phyloP scores from a whole-genome alignment of 1,140 invertebrate species.

The Bombyx mandarina region DNA sequence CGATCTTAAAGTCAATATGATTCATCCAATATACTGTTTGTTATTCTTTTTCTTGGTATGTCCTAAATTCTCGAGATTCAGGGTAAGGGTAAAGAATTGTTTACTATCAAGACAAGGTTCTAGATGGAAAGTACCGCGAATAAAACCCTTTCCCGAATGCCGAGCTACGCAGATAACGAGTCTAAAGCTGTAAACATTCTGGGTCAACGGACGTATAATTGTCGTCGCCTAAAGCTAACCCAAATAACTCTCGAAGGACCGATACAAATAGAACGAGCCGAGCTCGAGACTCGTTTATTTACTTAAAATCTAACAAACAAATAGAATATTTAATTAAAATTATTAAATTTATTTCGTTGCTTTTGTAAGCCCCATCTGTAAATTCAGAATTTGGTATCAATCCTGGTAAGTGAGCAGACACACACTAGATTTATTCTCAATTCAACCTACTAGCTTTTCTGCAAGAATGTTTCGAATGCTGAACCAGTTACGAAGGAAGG shows the following conservation, averaged over 20 bases:
- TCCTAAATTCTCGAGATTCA: no score
- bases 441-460: not conserved
- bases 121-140: not conserved
- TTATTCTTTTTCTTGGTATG: no score
- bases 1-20: no score
- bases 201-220: slow-evolving; percentile 42
- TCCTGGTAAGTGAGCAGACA: no score
- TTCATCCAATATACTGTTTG: no score
- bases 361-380: no score
- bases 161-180: not conserved
- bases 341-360: no score
- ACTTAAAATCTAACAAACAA: slow-evolving; percentile 3
- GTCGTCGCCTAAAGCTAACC: slow-evolving; percentile 32
- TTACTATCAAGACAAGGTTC: not conserved
- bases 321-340: not conserved
- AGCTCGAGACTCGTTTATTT: slow-evolving; percentile 1
- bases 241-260: slow-evolving; percentile 34
- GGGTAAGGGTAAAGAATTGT: no score
- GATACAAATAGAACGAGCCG: slow-evolving; percentile 24
- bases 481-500: slow-evolving; percentile 9
- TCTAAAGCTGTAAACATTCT: slow-evolving; percentile 19
- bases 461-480: slow-evolving; percentile 9
- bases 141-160: slow-evolving; percentile 1
- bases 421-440: no score
- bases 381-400: no score